Evolutionary conservation across 2,797 vertebrate species (phyloP).

Genomic region (Melanotaenia trifasciata): DNA sequence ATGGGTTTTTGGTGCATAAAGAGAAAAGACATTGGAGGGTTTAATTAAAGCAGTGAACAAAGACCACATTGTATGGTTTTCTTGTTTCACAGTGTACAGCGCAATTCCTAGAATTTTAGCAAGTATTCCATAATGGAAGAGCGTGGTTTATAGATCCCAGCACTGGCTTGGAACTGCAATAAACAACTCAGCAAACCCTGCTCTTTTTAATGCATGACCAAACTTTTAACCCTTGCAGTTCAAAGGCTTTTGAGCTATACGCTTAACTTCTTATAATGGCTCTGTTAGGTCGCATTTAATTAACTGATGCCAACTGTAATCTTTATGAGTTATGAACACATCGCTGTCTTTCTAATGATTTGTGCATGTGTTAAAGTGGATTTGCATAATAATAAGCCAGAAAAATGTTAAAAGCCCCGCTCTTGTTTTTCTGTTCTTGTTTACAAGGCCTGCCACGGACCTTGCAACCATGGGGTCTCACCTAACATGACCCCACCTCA

Average conservation of each 20-base stretch:
- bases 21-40: conserved; percentile 48
- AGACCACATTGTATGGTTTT: conserved; percentile 73
- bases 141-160: conserved; percentile 45
- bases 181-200: conserved; percentile 29
- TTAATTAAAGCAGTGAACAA: conserved; percentile 79
- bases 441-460: conserved; percentile 24
- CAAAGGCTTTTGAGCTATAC: conserved; percentile 30
- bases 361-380: conserved; percentile 13
- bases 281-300: conserved; percentile 21
- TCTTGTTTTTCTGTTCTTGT: conserved; percentile 31
- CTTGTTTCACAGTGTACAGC: conserved; percentile 43
- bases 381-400: not conserved
- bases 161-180: conserved; percentile 45
- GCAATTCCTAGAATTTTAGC: conserved; percentile 67
- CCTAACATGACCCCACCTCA: conserved; percentile 36
- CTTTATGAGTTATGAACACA: not conserved
- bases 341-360: conserved; percentile 11
- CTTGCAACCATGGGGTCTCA: conserved; percentile 26
- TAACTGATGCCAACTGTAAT: conserved; percentile 28
- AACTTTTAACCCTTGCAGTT: conserved; percentile 11
- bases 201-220: conserved; percentile 40
- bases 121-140: conserved; percentile 50
- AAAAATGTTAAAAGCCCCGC: conserved; percentile 1
- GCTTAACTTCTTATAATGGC: conserved; percentile 13
- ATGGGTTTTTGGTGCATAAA: conserved; percentile 62